These are phyloP conservation scores for Drosophila bifasciata DNA, from an alignment of 1,140 invertebrate genomes.

Conservation along the genomic window DNA sequence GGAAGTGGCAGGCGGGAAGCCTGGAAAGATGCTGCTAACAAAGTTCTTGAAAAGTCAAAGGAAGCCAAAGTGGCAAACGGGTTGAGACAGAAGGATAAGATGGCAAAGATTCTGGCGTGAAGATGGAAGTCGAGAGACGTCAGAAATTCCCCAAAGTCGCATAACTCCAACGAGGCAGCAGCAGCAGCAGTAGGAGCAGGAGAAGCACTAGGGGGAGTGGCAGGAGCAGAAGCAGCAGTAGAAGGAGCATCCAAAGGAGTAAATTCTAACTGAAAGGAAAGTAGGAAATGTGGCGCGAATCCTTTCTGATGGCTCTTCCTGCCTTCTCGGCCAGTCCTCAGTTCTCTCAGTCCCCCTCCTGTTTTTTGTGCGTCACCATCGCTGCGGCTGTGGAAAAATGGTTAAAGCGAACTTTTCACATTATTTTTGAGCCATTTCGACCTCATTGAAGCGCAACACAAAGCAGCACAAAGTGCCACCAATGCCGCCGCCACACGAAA, in stretches of 20 bases:
- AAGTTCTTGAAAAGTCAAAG: slow-evolving; percentile 58
- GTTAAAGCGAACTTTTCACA: slow-evolving; percentile 80
- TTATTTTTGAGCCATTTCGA: slow-evolving; percentile 83
- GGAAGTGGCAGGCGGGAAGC: not conserved
- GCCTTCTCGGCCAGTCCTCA: too few relatives aligned
- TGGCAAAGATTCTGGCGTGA: slow-evolving; percentile 2
- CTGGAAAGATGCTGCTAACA: slow-evolving; percentile 43
- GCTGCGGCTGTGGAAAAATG: slow-evolving; percentile 59
- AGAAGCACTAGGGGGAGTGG: slow-evolving; percentile 8
- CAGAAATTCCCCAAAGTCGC: slow-evolving; percentile 77
- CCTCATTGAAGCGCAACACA: slow-evolving; percentile 82
- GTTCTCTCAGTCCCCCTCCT: not conserved
- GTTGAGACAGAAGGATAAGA: slow-evolving; percentile 29
- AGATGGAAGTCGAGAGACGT: slow-evolving; percentile 34
- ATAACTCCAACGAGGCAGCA: slow-evolving; percentile 68
- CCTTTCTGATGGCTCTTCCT: slow-evolving; percentile 45
- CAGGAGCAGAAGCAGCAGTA: not conserved
- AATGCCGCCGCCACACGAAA: slow-evolving; percentile 53
- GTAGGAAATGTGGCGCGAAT: slow-evolving; percentile 65
- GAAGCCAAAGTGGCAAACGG: slow-evolving; percentile 66
- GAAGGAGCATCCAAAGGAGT: slow-evolving; percentile 52
- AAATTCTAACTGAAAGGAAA: slow-evolving; percentile 63
- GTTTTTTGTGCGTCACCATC: slow-evolving; percentile 59
- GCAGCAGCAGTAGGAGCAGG: not conserved
- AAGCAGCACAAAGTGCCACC: slow-evolving; percentile 78